A percentile compares a stretch with the other conserved stretches of the same genome.
Conservation (phyloP, 2,888 invertebrate species). For the Eupeodes luniger region DNA sequence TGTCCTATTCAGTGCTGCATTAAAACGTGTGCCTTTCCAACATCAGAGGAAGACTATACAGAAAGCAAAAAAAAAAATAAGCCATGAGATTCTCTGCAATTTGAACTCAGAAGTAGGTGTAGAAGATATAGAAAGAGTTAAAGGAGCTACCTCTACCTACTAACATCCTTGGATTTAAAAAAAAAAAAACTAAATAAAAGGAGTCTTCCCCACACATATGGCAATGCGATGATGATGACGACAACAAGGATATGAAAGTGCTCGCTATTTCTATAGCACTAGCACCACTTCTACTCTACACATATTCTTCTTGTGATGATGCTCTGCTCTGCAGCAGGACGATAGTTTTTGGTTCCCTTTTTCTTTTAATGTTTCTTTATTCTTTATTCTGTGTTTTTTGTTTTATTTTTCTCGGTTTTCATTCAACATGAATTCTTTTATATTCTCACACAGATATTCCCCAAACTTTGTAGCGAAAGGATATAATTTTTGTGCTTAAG, state of each 20-base stretch:
- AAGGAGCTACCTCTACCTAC: slow-evolving; percentile 24
- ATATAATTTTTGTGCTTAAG: slow-evolving; percentile 47
- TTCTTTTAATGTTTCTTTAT: slow-evolving; percentile 12
- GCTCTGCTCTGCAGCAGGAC: slow-evolving; percentile 44
- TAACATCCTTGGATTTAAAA: slow-evolving; percentile 53
- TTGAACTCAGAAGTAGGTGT: slow-evolving; percentile 49
- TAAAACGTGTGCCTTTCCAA: slow-evolving; percentile 50
- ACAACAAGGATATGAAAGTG: slow-evolving; percentile 55
- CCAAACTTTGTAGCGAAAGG: slow-evolving; percentile 75
- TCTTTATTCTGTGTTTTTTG: background rate
- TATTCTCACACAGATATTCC: slow-evolving; percentile 60
- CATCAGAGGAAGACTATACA: background rate
- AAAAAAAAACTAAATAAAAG: slow-evolving; percentile 16
- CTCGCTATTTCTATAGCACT: slow-evolving; percentile 15
- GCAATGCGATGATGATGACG: slow-evolving; percentile 37
- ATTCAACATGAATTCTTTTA: slow-evolving; percentile 73
- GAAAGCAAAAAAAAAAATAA: slow-evolving; percentile 27
- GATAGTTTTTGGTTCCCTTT: slow-evolving; percentile 58
- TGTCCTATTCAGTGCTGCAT: slow-evolving; percentile 39
- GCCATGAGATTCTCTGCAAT: slow-evolving; percentile 63
- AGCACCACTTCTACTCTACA: slow-evolving; percentile 31
- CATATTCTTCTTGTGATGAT: slow-evolving; percentile 25
- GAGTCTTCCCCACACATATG: slow-evolving; percentile 58
- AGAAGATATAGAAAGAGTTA: background rate
- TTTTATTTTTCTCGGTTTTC: slow-evolving; percentile 12